Evolutionary conservation across 2,797 vertebrate species (phyloP).

Genomic region (Halcyon chelicuti): DNA sequence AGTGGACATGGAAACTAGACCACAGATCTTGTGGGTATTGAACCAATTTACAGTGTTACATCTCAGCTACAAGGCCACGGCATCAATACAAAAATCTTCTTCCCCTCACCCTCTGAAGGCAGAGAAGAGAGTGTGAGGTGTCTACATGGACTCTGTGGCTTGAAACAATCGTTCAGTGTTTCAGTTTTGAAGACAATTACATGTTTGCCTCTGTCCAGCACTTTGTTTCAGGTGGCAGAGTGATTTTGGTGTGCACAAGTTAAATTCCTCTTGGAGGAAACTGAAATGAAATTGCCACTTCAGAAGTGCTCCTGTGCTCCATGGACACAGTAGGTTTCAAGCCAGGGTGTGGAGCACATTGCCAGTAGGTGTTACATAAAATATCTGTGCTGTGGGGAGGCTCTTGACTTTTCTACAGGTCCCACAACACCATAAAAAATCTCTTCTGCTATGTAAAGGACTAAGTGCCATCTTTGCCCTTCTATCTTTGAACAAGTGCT

Average conservation of each 20-base stretch:
- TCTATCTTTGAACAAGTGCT: not conserved
- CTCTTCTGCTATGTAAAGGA: not conserved
- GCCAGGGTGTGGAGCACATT: not conserved
- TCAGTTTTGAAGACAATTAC: not conserved
- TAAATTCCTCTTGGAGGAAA: not conserved
- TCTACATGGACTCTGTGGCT: not conserved
- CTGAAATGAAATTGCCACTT: not conserved
- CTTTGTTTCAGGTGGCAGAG: not conserved
- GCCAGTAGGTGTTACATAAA: not conserved
- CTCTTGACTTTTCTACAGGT: not conserved
- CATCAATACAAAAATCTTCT: fast-evolving
- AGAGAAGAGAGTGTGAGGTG: not conserved
- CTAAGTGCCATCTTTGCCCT: not conserved
- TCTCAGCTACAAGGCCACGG: not conserved
- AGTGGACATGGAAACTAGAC: not conserved
- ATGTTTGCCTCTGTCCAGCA: not conserved
- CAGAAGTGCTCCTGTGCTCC: not conserved
- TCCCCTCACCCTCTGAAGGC: not conserved
- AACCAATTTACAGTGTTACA: not conserved
- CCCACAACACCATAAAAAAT: not conserved
- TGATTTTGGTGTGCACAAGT: not conserved
- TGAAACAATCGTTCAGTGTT: not conserved
- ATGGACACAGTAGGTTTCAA: not conserved
- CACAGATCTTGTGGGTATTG: not conserved
- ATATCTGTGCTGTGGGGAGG: not conserved